Base-by-base conservation (phyloP, 1,140 invertebrate species). In the Triops longicaudatus region DNA sequence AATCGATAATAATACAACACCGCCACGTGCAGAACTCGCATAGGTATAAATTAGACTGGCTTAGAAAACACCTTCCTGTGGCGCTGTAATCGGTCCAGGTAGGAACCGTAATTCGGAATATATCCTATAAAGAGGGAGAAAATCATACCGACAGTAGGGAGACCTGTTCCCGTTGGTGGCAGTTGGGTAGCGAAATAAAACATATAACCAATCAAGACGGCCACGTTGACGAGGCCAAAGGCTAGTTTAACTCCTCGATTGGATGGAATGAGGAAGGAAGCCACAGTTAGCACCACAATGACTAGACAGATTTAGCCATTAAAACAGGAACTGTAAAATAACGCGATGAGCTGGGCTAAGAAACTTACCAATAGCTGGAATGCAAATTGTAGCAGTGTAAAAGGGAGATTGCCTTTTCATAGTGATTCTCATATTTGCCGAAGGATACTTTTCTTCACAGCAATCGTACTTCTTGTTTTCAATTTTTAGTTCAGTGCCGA, bases 261-360 rank as follows among this genome's bases (percentile, higher is more conserved):
- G 0, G 90, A 88, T 17, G 90, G 89, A 74, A 91, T 79, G 87
- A 89, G 90, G 81, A 91, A 91, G 3, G 85, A 86, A 7, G 87
- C 82, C 37, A 91, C 80, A 1, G 87, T 88, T 76, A 92, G 79
- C 5, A 91, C 81, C 1, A 91, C 85, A 73, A 90, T 87, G 37
- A 88, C 90, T 86, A 85, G 76, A 80, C 79, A 82, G 75, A 44
- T 1, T n/a, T 76, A 22, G 44, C 44, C 28, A 71, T 50, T 75
- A 42, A 78, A 75, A 72, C 75, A n/a, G 17, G 74, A 78, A 26
- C 71, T 71, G 14, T 14, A 10, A 17, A n/a, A 10, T 9, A 72
- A 26, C 42, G 22, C 31, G 22, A 31, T 26, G 6, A 28, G 27
- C 26, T 78, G 22, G 14, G 31, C 10, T 9, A n/a, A 44, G 9